A percentile compares a stretch with the other conserved stretches of the same genome.
These are phyloP conservation scores for Thereva unica DNA, from an alignment of 2,888 invertebrate species.

Conservation along the genomic window DNA sequence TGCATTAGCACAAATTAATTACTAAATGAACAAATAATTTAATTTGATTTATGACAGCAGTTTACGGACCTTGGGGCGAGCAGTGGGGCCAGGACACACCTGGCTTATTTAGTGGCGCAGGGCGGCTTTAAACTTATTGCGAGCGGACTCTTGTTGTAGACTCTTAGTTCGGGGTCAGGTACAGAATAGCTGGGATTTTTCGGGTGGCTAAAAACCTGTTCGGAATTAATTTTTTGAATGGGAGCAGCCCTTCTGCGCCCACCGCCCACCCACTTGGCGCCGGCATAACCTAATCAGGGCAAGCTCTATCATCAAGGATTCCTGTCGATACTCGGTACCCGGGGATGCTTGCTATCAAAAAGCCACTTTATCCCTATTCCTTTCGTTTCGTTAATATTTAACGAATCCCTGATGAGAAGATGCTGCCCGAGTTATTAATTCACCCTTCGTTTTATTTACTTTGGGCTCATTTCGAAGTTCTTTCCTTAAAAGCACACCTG, in stretches of 20 bases:
- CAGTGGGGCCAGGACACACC: conserved; percentile 3
- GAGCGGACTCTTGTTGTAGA: background rate
- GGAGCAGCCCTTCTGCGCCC: no score
- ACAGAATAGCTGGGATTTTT: no score
- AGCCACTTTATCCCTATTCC: background rate
- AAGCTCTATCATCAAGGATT: background rate
- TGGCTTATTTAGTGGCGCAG: conserved; percentile 24
- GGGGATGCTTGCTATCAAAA: background rate
- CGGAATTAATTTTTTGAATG: no score
- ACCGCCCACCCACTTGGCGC: no score
- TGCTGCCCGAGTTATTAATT: conserved; percentile 13
- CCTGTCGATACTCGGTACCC: background rate
- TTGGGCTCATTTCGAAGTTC: conserved; percentile 5
- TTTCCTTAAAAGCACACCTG: conserved; percentile 1
- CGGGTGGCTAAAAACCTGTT: no score
- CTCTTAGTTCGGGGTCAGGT: background rate
- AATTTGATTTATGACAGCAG: conserved; percentile 42
- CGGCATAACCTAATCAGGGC: no score
- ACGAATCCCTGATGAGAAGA: conserved; percentile 15
- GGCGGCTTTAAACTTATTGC: conserved; percentile 7
- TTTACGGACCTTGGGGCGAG: background rate
- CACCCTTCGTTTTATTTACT: conserved; percentile 13
- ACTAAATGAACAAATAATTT: conserved; percentile 44
- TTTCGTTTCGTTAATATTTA: conserved; percentile 26
- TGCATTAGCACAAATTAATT: conserved; percentile 43